Evolutionary conservation across 2,113 vertebrate species (phyloP).

Genomic region (Melanerpes formicivorus): DNA sequence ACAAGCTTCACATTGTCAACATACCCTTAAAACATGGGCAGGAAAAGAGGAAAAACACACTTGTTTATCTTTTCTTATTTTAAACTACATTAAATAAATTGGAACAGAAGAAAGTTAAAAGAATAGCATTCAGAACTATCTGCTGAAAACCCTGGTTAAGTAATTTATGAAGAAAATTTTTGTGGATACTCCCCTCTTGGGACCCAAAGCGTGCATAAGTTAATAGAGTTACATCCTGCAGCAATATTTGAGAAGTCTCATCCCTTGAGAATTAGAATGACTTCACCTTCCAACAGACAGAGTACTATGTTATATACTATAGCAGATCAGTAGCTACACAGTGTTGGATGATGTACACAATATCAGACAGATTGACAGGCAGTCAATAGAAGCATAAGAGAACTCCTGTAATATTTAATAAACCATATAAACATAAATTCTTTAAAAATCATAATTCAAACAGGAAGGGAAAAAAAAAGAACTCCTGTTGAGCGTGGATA

Average conservation of each 20-base stretch:
- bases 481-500: neutral
- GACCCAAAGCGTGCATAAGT: neutral
- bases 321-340: neutral
- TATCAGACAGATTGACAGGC: neutral
- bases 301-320: neutral
- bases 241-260: neutral
- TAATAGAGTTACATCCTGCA: neutral
- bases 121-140: neutral
- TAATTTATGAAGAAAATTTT: neutral
- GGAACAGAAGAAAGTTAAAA: neutral
- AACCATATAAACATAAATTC: neutral
- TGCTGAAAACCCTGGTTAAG: neutral
- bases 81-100: neutral
- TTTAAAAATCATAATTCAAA: neutral
- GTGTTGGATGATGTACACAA: neutral
- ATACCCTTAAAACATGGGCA: neutral
- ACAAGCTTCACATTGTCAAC: neutral
- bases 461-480: neutral
- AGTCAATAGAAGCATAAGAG: neutral
- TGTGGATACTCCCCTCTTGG: neutral
- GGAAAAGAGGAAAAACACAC: neutral
- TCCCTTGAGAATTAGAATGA: neutral
- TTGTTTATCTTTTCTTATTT: neutral
- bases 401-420: neutral
- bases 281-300: neutral